Evolutionary conservation across 2,888 invertebrate species (phyloP).

Genomic region (Aphrophora alni): DNA sequence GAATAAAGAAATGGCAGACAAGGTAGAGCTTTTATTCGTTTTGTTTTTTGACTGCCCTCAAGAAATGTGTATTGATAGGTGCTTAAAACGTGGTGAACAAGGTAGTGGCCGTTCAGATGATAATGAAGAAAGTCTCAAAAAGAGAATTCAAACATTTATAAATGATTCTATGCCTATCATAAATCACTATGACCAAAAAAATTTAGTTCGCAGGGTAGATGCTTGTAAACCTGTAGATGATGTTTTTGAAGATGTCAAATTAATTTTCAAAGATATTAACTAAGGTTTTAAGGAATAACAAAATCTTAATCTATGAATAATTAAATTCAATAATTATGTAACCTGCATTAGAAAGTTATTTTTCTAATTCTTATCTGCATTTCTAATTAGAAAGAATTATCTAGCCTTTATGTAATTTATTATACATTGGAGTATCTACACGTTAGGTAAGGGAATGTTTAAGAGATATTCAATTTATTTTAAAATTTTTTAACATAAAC

Average conservation of each 20-base stretch:
- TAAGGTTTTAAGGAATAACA: background rate
- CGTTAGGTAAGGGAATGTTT: no score
- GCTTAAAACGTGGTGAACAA: constrained; percentile 83
- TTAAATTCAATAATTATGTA: no score
- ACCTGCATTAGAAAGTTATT: no score
- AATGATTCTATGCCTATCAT: constrained; percentile 91
- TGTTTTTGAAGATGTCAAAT: constrained; percentile 57
- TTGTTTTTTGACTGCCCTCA: constrained; percentile 90
- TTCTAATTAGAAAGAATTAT: no score
- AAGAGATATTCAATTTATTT: no score
- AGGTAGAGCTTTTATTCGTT: constrained; percentile 79
- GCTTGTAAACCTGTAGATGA: constrained; percentile 70
- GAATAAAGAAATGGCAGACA: constrained; percentile 80
- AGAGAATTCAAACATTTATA: constrained; percentile 85
- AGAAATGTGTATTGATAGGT: constrained; percentile 80
- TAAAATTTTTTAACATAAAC: no score
- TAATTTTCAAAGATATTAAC: constrained; percentile 45
- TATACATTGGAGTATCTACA: no score
- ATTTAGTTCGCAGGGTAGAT: constrained; percentile 77
- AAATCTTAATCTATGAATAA: no score
- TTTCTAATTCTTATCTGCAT: no score
- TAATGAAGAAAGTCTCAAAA: constrained; percentile 85
- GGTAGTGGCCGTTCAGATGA: constrained; percentile 95
- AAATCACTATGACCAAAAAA: constrained; percentile 73
- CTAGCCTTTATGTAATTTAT: no score